These are phyloP conservation scores for Pilophorus perplexus DNA, from an alignment of 2,888 invertebrate species.

Conservation along the genomic window DNA sequence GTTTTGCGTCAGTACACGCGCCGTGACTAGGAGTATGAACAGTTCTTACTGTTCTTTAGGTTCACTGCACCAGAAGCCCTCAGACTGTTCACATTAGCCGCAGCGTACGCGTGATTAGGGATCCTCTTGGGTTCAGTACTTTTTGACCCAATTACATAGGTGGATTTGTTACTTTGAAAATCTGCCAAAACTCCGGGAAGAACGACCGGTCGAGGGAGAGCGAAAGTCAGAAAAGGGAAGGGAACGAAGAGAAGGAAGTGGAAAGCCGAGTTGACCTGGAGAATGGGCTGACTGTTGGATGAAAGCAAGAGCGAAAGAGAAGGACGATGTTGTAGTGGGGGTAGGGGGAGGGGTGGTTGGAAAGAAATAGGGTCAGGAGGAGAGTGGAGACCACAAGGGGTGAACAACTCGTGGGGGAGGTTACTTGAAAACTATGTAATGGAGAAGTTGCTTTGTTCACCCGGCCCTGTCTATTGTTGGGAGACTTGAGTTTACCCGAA, in stretches of 20 bases:
- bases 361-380: not conserved
- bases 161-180: too few relatives aligned
- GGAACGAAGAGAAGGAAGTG: not conserved
- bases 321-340: not conserved
- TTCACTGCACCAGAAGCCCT: too few relatives aligned
- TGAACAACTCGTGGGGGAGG: too few relatives aligned
- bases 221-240: not conserved
- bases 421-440: constrained; percentile 22
- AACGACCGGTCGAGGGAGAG: not conserved
- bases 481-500: constrained; percentile 20
- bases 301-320: not conserved
- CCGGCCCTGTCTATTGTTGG: constrained; percentile 16
- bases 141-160: too few relatives aligned
- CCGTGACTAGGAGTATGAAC: too few relatives aligned
- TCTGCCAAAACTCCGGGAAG: too few relatives aligned
- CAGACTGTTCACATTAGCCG: too few relatives aligned
- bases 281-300: not conserved
- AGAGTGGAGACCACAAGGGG: too few relatives aligned
- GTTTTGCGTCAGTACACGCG: too few relatives aligned
- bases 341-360: not conserved
- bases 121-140: too few relatives aligned
- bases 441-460: constrained; percentile 18
- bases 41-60: too few relatives aligned
- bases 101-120: too few relatives aligned
- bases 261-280: not conserved